Conservation (phyloP, 2,888 invertebrate species). For the Poecilus cupreus region DNA sequence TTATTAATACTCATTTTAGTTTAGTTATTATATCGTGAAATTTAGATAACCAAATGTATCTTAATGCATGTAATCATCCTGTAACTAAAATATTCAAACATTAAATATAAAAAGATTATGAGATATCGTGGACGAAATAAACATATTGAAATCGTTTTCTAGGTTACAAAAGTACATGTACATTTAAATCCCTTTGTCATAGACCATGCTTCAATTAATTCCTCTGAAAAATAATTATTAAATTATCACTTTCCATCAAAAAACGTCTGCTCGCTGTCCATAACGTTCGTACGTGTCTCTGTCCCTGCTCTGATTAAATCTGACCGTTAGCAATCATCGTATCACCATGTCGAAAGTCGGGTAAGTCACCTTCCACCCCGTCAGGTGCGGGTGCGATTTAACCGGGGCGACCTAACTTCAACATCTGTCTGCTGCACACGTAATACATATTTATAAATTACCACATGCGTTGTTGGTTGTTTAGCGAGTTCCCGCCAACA, state of each 20-base stretch:
- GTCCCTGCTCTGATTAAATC: constrained; percentile 16
- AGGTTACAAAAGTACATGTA: too few relatives aligned
- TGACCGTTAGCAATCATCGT: constrained; percentile 17
- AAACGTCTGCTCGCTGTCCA: background rate
- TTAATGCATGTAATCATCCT: too few relatives aligned
- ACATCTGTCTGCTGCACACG: background rate
- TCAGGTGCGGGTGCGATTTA: background rate
- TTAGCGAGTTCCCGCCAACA: constrained; percentile 5
- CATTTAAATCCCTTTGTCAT: background rate
- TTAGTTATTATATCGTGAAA: too few relatives aligned
- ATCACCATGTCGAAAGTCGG: constrained; percentile 10
- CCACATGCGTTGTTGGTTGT: background rate
- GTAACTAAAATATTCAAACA: too few relatives aligned
- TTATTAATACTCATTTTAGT: too few relatives aligned
- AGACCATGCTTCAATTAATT: background rate
- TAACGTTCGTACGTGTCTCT: too few relatives aligned
- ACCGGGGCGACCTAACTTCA: background rate
- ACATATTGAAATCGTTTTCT: too few relatives aligned
- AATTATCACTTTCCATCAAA: background rate
- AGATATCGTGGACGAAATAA: too few relatives aligned
- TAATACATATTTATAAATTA: background rate
- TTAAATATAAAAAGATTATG: too few relatives aligned
- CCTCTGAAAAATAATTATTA: background rate
- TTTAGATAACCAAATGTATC: too few relatives aligned
- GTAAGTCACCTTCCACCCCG: background rate